A percentile compares a stretch with the other conserved stretches of the same genome.
Evolutionary conservation across 2,113 vertebrate genomes (phyloP).

Genomic region (Calidris pygmaea): DNA sequence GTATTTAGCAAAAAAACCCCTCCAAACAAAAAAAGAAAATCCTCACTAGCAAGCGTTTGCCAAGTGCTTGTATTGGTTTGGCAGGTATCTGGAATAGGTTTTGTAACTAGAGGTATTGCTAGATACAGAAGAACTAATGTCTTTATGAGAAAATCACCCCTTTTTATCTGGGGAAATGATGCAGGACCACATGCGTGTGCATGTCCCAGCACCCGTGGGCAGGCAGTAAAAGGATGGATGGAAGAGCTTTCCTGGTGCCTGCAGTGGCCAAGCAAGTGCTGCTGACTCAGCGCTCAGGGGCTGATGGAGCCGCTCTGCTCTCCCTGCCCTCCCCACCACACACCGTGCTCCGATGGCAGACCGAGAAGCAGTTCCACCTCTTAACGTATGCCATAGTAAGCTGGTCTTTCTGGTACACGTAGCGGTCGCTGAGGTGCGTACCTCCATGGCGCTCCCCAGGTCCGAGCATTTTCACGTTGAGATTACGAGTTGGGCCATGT

Average conservation of each 20-base stretch:
- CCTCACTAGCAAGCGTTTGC: neutral
- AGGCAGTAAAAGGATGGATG: neutral
- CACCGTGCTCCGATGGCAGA: accelerated
- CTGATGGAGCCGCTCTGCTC: neutral
- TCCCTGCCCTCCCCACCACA: neutral
- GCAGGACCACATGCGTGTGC: neutral
- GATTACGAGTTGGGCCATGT: too few relatives aligned
- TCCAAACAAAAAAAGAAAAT: neutral
- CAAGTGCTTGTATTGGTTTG: conserved; percentile 55
- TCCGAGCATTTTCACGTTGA: neutral
- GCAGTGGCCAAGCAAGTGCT: neutral
- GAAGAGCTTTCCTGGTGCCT: neutral
- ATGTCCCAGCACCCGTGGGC: neutral
- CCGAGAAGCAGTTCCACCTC: neutral
- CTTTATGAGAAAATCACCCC: neutral
- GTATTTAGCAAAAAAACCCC: neutral
- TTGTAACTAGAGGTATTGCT: neutral
- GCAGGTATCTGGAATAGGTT: conserved; percentile 6
- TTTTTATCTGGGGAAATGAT: neutral
- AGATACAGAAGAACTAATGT: neutral
- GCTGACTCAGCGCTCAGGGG: neutral
- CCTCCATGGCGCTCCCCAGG: neutral
- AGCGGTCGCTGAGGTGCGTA: accelerated
- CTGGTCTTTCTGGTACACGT: neutral
- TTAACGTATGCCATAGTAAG: accelerated